phyloP scores from a whole-genome alignment of 2,888 invertebrate genomes.

The Pheosia tremula region DNA sequence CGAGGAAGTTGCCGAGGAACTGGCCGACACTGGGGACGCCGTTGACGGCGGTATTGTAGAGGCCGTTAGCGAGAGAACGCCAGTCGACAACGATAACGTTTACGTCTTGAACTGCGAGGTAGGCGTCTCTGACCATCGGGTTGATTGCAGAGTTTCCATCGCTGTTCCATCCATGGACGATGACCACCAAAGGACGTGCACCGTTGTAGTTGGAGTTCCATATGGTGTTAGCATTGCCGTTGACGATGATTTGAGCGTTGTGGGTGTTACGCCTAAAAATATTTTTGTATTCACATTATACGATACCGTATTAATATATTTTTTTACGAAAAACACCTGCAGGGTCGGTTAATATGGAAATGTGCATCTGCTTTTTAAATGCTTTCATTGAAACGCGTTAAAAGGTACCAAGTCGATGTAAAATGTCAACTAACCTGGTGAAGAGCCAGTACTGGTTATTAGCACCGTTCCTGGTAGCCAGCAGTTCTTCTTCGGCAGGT shows the following conservation, averaged over 20 bases:
- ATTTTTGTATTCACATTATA: background rate
- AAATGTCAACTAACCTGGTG: constrained; percentile 40
- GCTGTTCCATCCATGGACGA: constrained; percentile 70
- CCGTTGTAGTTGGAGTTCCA: constrained; percentile 52
- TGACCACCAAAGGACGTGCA: constrained; percentile 51
- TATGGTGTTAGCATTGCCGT: constrained; percentile 53
- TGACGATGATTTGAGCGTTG: constrained; percentile 47
- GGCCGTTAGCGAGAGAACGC: constrained; percentile 48
- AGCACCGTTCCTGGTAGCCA: constrained; percentile 49
- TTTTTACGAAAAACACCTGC: background rate
- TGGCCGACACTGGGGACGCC: constrained; percentile 60
- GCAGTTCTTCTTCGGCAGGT: constrained; percentile 34
- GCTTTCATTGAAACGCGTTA: no score
- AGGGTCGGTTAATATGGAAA: background rate
- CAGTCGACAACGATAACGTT: constrained; percentile 71
- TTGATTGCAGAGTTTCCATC: constrained; percentile 56
- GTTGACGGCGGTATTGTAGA: constrained; percentile 46
- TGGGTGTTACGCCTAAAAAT: constrained; percentile 51
- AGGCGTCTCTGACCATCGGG: constrained; percentile 53
- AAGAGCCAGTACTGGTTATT: constrained; percentile 63
- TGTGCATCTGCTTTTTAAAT: no score
- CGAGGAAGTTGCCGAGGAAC: constrained; percentile 60
- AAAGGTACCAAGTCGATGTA: no score
- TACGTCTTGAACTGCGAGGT: constrained; percentile 52
- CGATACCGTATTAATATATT: background rate